Conservation (phyloP, 2,113 vertebrate genomes). For the Lepisosteus oculatus region DNA sequence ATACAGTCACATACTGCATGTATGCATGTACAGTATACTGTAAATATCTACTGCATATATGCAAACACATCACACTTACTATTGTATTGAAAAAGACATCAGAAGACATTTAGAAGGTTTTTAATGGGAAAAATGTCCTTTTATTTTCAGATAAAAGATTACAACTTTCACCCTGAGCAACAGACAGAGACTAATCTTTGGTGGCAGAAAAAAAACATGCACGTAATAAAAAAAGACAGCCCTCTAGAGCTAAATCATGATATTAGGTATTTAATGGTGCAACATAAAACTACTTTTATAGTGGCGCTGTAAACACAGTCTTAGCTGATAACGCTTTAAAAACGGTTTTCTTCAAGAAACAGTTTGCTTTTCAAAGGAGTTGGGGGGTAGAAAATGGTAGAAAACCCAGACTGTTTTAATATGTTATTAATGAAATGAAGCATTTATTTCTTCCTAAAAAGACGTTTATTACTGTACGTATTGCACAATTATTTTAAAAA, state of each 20-base stretch:
- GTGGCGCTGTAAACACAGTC: slow-evolving; percentile 8
- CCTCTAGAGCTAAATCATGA: slow-evolving; percentile 40
- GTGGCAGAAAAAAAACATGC: slow-evolving; percentile 34
- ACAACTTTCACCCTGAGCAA: slow-evolving; percentile 56
- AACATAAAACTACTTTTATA: slow-evolving; percentile 30
- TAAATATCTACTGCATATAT: too few relatives aligned
- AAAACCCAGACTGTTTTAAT: too few relatives aligned
- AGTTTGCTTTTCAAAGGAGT: too few relatives aligned
- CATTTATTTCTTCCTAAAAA: too few relatives aligned
- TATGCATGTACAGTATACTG: too few relatives aligned
- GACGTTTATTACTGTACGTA: too few relatives aligned
- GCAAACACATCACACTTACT: slow-evolving; percentile 39
- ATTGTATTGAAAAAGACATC: slow-evolving; percentile 32
- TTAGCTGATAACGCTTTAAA: neutral
- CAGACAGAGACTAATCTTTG: slow-evolving; percentile 58
- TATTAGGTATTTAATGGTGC: slow-evolving; percentile 48
- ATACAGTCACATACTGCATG: too few relatives aligned
- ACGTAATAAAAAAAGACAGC: slow-evolving; percentile 34
- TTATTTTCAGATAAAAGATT: slow-evolving; percentile 53
- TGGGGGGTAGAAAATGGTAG: too few relatives aligned
- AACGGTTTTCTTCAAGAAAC: too few relatives aligned
- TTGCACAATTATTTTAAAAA: too few relatives aligned
- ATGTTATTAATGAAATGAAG: too few relatives aligned
- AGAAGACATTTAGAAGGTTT: slow-evolving; percentile 51
- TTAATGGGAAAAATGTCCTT: slow-evolving; percentile 53